A percentile compares a stretch with the other conserved stretches of the same genome.
phyloP scores from a whole-genome alignment of 2,113 vertebrate species.

The Bothrops jararaca region DNA sequence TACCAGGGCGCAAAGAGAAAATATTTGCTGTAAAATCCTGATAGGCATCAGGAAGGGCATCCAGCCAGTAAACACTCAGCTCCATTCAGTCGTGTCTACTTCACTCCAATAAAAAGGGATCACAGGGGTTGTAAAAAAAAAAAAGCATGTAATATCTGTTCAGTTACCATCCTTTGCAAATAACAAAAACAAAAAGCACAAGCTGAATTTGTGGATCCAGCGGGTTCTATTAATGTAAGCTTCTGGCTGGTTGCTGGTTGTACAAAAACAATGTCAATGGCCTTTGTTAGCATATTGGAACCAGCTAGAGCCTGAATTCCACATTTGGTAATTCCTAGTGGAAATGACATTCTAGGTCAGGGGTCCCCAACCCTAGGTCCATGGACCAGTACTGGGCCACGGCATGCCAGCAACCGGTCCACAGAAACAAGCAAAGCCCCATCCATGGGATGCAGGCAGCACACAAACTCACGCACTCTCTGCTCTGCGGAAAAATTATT shows the following conservation, averaged over 20 bases:
- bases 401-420: too few relatives aligned
- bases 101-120: too few relatives aligned
- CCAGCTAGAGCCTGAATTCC: background rate
- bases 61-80: background rate
- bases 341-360: background rate
- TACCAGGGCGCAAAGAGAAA: background rate
- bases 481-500: too few relatives aligned
- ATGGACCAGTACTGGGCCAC: too few relatives aligned
- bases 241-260: background rate
- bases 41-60: background rate
- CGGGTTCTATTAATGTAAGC: background rate
- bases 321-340: background rate
- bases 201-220: background rate
- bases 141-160: background rate
- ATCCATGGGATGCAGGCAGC: too few relatives aligned
- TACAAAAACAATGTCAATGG: background rate
- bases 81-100: background rate
- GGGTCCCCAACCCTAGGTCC: too few relatives aligned
- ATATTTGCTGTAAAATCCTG: background rate
- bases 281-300: background rate
- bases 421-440: too few relatives aligned
- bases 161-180: background rate
- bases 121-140: too few relatives aligned
- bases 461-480: too few relatives aligned
- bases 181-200: background rate